A percentile compares a stretch with the other conserved stretches of the same genome.
Evolutionary conservation across 2,888 invertebrate genomes (phyloP).

Genomic region (Odontocolon sp.): DNA sequence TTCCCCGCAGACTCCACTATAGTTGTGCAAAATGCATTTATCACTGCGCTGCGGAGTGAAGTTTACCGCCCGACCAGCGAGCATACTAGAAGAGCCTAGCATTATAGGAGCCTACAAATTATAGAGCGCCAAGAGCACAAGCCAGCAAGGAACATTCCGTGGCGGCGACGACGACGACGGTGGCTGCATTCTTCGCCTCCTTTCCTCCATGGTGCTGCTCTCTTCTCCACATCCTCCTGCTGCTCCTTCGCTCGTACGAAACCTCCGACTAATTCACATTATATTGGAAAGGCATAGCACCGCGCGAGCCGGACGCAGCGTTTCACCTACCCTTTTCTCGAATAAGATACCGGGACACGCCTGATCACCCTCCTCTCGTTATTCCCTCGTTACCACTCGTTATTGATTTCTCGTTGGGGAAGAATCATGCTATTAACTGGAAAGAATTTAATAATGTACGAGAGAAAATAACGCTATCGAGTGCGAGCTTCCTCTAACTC

Average conservation of each 20-base stretch:
- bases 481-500: background rate
- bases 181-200: slow-evolving; percentile 1
- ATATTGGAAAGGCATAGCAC: slow-evolving; percentile 56
- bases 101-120: slow-evolving; percentile 64
- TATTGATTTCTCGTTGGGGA: slow-evolving; percentile 56
- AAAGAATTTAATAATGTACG: slow-evolving; percentile 60
- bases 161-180: slow-evolving; percentile 38
- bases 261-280: slow-evolving; percentile 53
- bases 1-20: slow-evolving; percentile 4
- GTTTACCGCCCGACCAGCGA: slow-evolving; percentile 39
- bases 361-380: slow-evolving; percentile 48
- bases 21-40: slow-evolving; percentile 55
- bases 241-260: slow-evolving; percentile 15
- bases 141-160: slow-evolving; percentile 58
- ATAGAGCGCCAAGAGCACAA: slow-evolving; percentile 60
- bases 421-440: slow-evolving; percentile 51
- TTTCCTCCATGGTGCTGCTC: background rate
- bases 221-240: background rate
- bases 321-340: background rate
- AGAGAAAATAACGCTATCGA: slow-evolving; percentile 38
- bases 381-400: slow-evolving; percentile 55
- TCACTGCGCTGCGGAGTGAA: slow-evolving; percentile 54
- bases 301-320: slow-evolving; percentile 6
- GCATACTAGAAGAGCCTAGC: slow-evolving; percentile 31
- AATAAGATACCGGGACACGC: slow-evolving; percentile 47